Conservation (phyloP, 92 coral and sea anemone genomes). For the Paramuricea clavata region DNA sequence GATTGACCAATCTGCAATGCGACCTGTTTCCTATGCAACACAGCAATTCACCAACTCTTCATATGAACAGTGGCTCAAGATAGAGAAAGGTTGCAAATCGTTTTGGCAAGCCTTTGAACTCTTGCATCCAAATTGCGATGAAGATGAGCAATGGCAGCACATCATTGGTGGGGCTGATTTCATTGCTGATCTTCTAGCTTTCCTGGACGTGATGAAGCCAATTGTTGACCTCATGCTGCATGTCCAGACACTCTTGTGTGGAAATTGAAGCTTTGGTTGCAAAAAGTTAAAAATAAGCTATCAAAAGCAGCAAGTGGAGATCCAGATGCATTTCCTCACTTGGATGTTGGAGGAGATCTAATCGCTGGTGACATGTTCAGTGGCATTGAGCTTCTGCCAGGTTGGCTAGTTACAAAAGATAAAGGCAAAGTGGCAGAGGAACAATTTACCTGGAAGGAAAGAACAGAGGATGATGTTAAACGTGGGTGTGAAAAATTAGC, state of each 20-base stretch:
- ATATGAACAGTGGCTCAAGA: constrained; percentile 48
- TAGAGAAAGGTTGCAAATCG: constrained; percentile 23
- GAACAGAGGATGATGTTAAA: constrained; percentile 47
- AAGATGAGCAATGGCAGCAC: constrained; percentile 27
- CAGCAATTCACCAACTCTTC: constrained; percentile 35
- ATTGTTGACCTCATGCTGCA: constrained; percentile 54
- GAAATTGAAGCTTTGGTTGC: constrained; percentile 60
- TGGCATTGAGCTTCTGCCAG: constrained; percentile 43
- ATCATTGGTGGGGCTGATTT: constrained; percentile 37
- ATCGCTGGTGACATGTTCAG: constrained; percentile 15
- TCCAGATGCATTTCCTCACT: constrained; percentile 36
- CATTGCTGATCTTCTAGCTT: constrained; percentile 36
- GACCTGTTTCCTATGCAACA: constrained; percentile 9
- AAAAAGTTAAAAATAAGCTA: constrained; percentile 38
- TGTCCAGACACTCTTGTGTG: constrained; percentile 48
- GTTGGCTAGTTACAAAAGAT: constrained; percentile 57
- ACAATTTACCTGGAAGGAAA: constrained; percentile 47
- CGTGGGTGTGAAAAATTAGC: constrained; percentile 43
- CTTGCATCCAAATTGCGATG: neutral
- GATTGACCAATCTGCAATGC: neutral
- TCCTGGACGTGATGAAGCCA: constrained; percentile 39
- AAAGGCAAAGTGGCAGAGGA: constrained; percentile 32
- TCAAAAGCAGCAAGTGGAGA: constrained; percentile 42
- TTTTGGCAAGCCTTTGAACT: constrained; percentile 23
- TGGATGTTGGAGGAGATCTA: constrained; percentile 24